Evolutionary conservation across 2,797 vertebrate genomes (phyloP).

Genomic region (Ptychadena robeensis): DNA sequence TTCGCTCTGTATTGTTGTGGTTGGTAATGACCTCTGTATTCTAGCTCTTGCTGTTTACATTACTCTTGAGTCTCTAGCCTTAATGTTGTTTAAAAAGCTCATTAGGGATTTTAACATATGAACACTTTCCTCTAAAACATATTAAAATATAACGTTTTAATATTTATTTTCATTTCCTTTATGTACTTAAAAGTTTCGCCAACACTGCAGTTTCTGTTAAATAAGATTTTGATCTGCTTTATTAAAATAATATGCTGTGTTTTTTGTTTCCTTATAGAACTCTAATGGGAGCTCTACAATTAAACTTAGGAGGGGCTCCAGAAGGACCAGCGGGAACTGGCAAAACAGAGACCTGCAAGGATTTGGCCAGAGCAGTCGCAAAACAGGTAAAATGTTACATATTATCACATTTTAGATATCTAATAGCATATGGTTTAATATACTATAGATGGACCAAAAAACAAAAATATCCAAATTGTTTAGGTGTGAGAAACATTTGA

Average conservation of each 20-base stretch:
- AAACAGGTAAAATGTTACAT: conserved; percentile 63
- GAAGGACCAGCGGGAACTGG: conserved; percentile 68
- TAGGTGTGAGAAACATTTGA: no score
- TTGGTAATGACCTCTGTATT: conserved; percentile 82
- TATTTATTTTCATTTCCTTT: conserved; percentile 75
- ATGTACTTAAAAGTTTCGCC: conserved; percentile 75
- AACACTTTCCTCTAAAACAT: conserved; percentile 78
- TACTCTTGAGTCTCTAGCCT: conserved; percentile 69
- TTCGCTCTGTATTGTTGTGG: conserved; percentile 79
- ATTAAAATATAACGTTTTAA: conserved; percentile 82
- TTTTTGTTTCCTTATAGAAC: conserved; percentile 76
- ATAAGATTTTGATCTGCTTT: conserved; percentile 77
- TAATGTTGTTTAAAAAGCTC: conserved; percentile 84
- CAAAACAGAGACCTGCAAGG: conserved; percentile 69
- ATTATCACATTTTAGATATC: not conserved
- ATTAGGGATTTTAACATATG: conserved; percentile 78
- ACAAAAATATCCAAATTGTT: no score
- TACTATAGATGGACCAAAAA: no score
- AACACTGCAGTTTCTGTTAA: conserved; percentile 79
- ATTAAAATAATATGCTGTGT: conserved; percentile 74
- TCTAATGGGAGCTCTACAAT: conserved; percentile 73
- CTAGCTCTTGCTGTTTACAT: conserved; percentile 81
- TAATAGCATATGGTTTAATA: no score
- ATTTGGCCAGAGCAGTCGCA: conserved; percentile 64
- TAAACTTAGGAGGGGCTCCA: conserved; percentile 72